Base-by-base conservation (phyloP, 2,113 vertebrate species). In the Lipotes vexillifer region DNA sequence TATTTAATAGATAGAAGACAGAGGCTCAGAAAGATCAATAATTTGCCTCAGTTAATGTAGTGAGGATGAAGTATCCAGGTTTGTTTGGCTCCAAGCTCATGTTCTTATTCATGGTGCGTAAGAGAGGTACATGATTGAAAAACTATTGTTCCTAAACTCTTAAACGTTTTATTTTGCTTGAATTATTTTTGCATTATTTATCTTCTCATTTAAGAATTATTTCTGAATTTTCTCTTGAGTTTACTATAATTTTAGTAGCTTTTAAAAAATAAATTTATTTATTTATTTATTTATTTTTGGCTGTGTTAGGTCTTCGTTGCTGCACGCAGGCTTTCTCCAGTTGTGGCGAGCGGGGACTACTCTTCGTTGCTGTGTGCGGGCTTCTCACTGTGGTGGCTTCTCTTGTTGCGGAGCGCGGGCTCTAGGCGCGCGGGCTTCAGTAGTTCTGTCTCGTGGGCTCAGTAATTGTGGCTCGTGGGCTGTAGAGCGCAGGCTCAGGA, bases 21-120 rank as follows among this genome's bases (percentile, higher is more conserved):
- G 59, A 90, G 65, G 27, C 61, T 83, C 77, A 59, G 52, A 84
- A 93, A 90, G 75, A 93, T 85, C 69, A 88, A 86, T 88, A 88
- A 96, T 82, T 86, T 89, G 68, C 72, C 72, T 90, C 61, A 82
- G 41, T 94, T 90, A 77, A 77, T 86, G 89, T 23, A 92, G 65
- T 75, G 20, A 75, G 72, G 27, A 49, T 86, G 14, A 23, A 33
- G 78, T 93, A 57, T 94, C n/a, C 29, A 89, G 66, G 38, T 71
- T 93, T 85, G 52, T 90, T 90, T 91, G 69, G 29, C 31, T 92
- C 21, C 18, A 69, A 55, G 44, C 36, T 86, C 61, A 63, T 25
- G 18, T 82, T 89, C n/a, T 86, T 96, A 59, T 57, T 69, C 29
- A 61, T 78, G 94, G 52, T 52, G 17, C 10, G 5, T 86, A 93